Percentiles rank a stretch among this genome's conserved stretches.
phyloP scores from a whole-genome alignment of 2,888 invertebrate genomes.

The Chaetogeoica ovagalla region DNA sequence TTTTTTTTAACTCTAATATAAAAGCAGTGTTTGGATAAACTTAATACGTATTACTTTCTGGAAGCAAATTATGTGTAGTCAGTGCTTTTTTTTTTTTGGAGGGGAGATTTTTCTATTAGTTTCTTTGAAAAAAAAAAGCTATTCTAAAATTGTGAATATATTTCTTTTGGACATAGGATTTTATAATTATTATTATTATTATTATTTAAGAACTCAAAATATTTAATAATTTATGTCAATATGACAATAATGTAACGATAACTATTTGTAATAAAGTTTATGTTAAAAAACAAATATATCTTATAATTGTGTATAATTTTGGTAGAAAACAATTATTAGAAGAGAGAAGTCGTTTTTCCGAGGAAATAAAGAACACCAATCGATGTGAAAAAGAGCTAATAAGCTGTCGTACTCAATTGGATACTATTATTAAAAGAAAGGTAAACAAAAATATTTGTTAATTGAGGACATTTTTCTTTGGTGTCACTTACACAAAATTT shows the following conservation, averaged over 20 bases:
- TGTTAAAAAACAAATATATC: too few species aligned
- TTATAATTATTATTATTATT: too few species aligned
- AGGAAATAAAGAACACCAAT: conserved; percentile 48
- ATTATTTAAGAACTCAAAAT: too few species aligned
- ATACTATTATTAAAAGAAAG: conserved; percentile 41
- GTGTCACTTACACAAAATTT: neutral
- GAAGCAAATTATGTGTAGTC: neutral
- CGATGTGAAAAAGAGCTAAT: conserved; percentile 46
- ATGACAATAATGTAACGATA: too few species aligned
- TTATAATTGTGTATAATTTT: neutral
- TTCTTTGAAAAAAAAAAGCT: neutral
- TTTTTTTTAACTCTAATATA: too few species aligned
- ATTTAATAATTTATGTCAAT: too few species aligned
- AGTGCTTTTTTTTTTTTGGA: too few species aligned
- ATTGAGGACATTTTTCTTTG: neutral
- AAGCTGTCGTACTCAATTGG: conserved; percentile 40
- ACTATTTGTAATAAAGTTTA: too few species aligned
- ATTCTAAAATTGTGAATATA: too few species aligned
- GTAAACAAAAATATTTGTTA: neutral
- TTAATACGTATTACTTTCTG: neutral
- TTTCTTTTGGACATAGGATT: too few species aligned
- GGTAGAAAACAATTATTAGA: conserved; percentile 42
- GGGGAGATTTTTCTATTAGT: too few species aligned
- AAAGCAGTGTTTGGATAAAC: too few species aligned
- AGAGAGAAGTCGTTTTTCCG: conserved; percentile 43